These are phyloP conservation scores for Bimastos eiseni DNA, from an alignment of 2,888 invertebrate genomes.

Conservation along the genomic window DNA sequence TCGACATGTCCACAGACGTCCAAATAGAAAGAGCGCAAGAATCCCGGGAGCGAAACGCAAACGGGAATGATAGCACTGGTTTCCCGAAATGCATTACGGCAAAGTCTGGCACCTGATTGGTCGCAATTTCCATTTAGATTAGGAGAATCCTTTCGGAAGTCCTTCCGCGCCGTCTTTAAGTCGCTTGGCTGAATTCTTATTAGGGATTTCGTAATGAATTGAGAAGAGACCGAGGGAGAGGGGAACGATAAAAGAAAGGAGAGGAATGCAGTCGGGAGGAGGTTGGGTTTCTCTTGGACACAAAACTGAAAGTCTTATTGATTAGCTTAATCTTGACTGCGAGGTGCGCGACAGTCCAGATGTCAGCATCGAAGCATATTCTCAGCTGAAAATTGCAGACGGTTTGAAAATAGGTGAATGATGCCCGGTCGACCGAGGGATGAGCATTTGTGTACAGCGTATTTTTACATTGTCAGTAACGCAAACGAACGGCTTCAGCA, in stretches of 20 bases:
- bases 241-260: not conserved
- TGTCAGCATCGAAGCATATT: not conserved
- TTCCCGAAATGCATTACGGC: constrained; percentile 13
- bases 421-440: too few relatives aligned
- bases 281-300: not conserved
- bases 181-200: constrained; percentile 1
- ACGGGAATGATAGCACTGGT: not conserved
- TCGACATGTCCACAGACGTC: not conserved
- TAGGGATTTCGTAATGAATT: constrained; percentile 13
- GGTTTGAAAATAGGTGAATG: too few relatives aligned
- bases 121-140: constrained; percentile 24
- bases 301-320: not conserved
- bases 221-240: not conserved
- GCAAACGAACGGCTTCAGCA: too few relatives aligned
- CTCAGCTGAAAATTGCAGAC: too few relatives aligned
- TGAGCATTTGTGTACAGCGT: too few relatives aligned
- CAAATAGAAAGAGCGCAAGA: not conserved
- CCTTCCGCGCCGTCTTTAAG: not conserved
- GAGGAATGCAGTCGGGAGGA: not conserved
- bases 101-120: not conserved
- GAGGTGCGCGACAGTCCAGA: not conserved
- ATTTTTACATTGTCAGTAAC: too few relatives aligned
- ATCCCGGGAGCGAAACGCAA: not conserved
- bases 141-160: constrained; percentile 14
- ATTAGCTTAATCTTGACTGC: not conserved